Conservation (phyloP, 2,113 vertebrate genomes). For the Arenaria interpres region DNA sequence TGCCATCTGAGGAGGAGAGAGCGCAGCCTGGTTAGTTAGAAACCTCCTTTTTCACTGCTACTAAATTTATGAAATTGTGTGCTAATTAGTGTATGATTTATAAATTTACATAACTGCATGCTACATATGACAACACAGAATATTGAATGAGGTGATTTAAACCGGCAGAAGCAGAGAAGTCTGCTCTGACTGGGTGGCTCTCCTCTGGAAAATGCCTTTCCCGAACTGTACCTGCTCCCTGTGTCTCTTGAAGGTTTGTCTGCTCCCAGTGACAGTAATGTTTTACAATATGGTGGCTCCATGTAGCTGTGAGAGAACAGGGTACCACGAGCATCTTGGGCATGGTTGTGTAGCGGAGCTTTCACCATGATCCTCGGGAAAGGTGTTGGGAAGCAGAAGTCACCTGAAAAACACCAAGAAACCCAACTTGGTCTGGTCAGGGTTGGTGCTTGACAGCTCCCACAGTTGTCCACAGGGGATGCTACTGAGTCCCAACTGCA, state of each 20-base stretch:
- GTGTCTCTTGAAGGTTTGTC: neutral
- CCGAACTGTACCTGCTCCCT: rapidly evolving
- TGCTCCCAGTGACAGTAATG: neutral
- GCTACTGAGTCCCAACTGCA: neutral
- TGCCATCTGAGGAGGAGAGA: neutral
- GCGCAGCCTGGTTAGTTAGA: slow-evolving; percentile 17
- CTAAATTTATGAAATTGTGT: slow-evolving; percentile 57
- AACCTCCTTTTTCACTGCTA: slow-evolving; percentile 30
- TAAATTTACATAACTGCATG: slow-evolving; percentile 57
- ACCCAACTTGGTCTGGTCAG: neutral
- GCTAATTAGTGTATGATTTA: slow-evolving; percentile 60
- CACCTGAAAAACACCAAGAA: neutral
- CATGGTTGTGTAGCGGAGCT: neutral
- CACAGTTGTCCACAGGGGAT: neutral
- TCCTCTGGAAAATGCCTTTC: neutral
- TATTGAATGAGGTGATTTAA: slow-evolving; percentile 50
- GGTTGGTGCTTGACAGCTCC: neutral
- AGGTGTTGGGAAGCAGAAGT: neutral
- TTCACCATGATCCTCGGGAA: neutral
- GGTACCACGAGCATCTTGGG: neutral
- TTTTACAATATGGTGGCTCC: neutral
- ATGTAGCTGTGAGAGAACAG: neutral
- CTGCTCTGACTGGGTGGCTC: neutral
- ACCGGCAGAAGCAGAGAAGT: neutral
- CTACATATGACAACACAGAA: slow-evolving; percentile 50